phyloP scores from a whole-genome alignment of 2,888 invertebrate species.

The Scelioninae gen. 2 region DNA sequence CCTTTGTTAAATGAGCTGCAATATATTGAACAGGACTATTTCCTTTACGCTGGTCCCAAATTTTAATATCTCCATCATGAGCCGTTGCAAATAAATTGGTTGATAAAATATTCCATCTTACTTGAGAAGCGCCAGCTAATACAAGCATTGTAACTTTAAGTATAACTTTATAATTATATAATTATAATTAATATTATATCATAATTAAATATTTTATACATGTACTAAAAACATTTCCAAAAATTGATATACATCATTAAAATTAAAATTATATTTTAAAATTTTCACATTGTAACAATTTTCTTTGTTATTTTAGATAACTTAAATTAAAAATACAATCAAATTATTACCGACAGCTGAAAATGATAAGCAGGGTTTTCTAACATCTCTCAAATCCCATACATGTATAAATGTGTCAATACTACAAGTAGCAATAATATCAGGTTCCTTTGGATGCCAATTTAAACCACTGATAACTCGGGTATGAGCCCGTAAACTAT shows the following conservation, averaged over 20 bases:
- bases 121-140: slow-evolving; percentile 94
- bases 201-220: too few relatives aligned
- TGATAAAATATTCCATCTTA: slow-evolving; percentile 93
- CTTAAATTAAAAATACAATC: not conserved
- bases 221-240: too few relatives aligned
- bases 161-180: too few relatives aligned
- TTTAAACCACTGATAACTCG: slow-evolving; percentile 93
- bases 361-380: slow-evolving; percentile 88
- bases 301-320: too few relatives aligned
- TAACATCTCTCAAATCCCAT: slow-evolving; percentile 93
- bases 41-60: slow-evolving; percentile 96
- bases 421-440: slow-evolving; percentile 90
- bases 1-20: slow-evolving; percentile 89
- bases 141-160: too few relatives aligned
- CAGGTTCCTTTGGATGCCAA: slow-evolving; percentile 89
- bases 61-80: slow-evolving; percentile 95
- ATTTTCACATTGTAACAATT: too few relatives aligned
- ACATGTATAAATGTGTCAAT: slow-evolving; percentile 95
- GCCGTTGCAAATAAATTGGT: slow-evolving; percentile 92
- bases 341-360: slow-evolving; percentile 87
- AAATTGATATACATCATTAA: too few relatives aligned
- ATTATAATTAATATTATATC: too few relatives aligned
- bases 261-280: too few relatives aligned
- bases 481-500: slow-evolving; percentile 87
- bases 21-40: slow-evolving; percentile 93